Conservation (phyloP, 2,888 invertebrate species). For the Gymnoscelis rufifasciata region DNA sequence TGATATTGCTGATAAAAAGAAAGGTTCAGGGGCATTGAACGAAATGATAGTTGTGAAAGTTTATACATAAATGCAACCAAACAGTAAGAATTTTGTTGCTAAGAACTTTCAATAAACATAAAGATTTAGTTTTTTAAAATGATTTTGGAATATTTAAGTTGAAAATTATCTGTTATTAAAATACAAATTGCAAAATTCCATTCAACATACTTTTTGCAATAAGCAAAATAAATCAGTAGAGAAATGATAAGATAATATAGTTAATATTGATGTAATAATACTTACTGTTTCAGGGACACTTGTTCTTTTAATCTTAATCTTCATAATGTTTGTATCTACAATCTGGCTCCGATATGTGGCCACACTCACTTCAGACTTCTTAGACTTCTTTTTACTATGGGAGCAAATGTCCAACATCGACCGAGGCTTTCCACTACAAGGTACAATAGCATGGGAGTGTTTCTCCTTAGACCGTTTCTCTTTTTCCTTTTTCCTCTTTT, state of each 20-base stretch:
- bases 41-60: too few relatives aligned
- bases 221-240: constrained; percentile 2
- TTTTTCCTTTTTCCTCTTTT: constrained; percentile 69
- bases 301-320: constrained; percentile 84
- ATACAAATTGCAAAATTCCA: too few relatives aligned
- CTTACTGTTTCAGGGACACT: constrained; percentile 65
- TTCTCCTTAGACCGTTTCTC: constrained; percentile 62
- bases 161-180: too few relatives aligned
- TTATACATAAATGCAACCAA: too few relatives aligned
- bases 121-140: too few relatives aligned
- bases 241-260: constrained; percentile 19
- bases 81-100: too few relatives aligned
- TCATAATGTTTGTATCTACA: constrained; percentile 82
- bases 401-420: constrained; percentile 74
- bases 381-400: constrained; percentile 71
- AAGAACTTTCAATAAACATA: too few relatives aligned
- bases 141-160: too few relatives aligned
- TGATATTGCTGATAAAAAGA: too few relatives aligned
- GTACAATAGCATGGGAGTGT: constrained; percentile 61
- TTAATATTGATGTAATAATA: constrained; percentile 20
- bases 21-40: too few relatives aligned
- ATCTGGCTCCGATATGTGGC: constrained; percentile 81
- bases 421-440: constrained; percentile 74
- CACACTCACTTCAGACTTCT: constrained; percentile 49
- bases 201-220: not conserved